phyloP scores from a whole-genome alignment of 1,140 invertebrate genomes.

The Hesperophylax magnus region DNA sequence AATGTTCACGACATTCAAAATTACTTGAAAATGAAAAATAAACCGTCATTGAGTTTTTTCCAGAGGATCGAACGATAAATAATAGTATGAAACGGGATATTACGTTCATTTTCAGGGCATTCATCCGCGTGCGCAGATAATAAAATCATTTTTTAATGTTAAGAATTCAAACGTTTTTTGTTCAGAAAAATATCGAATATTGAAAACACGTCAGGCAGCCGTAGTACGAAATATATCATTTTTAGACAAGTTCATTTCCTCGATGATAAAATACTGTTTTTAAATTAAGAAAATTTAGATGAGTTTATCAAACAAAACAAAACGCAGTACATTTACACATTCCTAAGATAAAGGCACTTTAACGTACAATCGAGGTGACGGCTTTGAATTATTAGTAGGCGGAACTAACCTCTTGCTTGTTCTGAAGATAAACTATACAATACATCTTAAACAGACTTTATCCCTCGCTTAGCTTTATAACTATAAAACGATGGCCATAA shows the following conservation, averaged over 20 bases:
- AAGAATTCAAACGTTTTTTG: not conserved
- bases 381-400: conserved; percentile 39
- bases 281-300: no score
- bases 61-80: not conserved
- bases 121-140: not conserved
- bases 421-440: conserved; percentile 25
- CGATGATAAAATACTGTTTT: no score
- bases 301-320: not conserved
- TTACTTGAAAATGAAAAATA: no score
- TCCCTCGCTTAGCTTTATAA: conserved; percentile 26
- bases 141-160: not conserved
- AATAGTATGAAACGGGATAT: not conserved
- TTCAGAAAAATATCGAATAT: not conserved
- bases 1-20: no score
- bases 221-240: no score
- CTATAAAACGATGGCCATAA: conserved; percentile 16
- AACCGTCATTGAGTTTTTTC: no score
- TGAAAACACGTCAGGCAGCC: no score
- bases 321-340: not conserved
- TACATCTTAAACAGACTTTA: conserved; percentile 33
- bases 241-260: no score
- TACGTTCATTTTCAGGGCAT: not conserved
- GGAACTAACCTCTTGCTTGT: not conserved
- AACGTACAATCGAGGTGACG: not conserved
- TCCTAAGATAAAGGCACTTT: not conserved